Evolutionary conservation across 37 sponge, comb jelly and placozoan species (phyloP).

Genomic region (Ianthella basta): DNA sequence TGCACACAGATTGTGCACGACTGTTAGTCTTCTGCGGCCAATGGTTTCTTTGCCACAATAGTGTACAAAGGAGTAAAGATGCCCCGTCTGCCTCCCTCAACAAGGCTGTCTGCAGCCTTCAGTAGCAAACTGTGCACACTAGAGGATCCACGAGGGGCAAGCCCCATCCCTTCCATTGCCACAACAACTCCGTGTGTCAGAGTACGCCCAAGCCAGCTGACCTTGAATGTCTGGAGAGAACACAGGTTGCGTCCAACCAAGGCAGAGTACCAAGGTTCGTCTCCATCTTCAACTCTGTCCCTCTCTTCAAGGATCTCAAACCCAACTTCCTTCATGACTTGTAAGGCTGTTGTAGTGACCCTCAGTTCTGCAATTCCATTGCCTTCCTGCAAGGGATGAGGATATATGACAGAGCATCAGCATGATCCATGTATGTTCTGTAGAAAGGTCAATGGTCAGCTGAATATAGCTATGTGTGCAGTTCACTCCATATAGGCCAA

Average conservation of each 20-base stretch:
- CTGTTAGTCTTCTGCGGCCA: background rate
- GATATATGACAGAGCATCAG: background rate
- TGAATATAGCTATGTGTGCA: no score
- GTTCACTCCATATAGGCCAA: no score
- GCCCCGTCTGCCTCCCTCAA: slow-evolving; percentile 43
- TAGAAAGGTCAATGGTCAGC: no score
- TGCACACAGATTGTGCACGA: no score
- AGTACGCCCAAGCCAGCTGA: slow-evolving; percentile 48
- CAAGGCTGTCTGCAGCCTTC: slow-evolving; percentile 50
- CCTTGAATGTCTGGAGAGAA: slow-evolving; percentile 54
- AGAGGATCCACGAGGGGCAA: slow-evolving; percentile 62
- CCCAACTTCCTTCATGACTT: slow-evolving; percentile 46
- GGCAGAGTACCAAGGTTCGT: slow-evolving; percentile 52
- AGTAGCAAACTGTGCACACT: slow-evolving; percentile 51
- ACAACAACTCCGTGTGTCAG: slow-evolving; percentile 46
- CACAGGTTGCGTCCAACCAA: slow-evolving; percentile 35
- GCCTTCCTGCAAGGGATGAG: slow-evolving; percentile 53
- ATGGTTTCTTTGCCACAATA: slow-evolving; percentile 64
- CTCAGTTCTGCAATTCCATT: slow-evolving; percentile 58
- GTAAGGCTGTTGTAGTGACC: background rate
- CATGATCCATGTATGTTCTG: no score
- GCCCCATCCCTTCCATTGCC: slow-evolving; percentile 45
- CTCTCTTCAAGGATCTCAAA: slow-evolving; percentile 49
- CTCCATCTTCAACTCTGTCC: slow-evolving; percentile 37
- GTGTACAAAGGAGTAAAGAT: slow-evolving; percentile 78